Percentiles rank a stretch among this genome's conserved stretches.
phyloP scores from a whole-genome alignment of 2,113 vertebrate species.

The Aythya baeri region DNA sequence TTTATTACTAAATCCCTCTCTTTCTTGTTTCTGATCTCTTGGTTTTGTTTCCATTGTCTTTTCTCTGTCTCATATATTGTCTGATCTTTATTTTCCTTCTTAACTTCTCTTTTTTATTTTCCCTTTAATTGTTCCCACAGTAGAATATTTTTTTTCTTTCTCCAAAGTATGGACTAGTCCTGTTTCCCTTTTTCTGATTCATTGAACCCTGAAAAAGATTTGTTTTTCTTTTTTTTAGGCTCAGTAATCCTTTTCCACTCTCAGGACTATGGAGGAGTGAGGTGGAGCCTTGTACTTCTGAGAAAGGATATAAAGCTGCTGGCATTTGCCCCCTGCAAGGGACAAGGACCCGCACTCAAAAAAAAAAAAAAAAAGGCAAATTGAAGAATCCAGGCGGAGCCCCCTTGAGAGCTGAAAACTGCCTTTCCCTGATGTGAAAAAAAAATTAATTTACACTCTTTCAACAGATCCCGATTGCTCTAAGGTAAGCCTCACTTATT shows the following conservation, averaged over 20 bases:
- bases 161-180: neutral
- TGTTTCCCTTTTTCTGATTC: neutral
- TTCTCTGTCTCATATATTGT: neutral
- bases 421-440: neutral
- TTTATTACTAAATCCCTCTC: neutral
- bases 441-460: rapidly evolving
- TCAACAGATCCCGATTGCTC: neutral
- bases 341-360: neutral
- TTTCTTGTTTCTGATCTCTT: neutral
- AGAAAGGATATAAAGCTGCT: neutral
- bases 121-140: neutral
- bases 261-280: neutral
- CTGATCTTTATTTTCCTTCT: neutral
- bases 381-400: neutral
- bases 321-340: neutral
- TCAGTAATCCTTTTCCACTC: neutral
- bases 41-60: neutral
- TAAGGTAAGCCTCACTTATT: neutral
- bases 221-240: neutral
- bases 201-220: neutral
- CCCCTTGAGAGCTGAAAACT: neutral
- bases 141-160: neutral
- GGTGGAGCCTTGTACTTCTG: neutral
- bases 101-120: neutral
- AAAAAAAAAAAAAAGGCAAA: neutral